phyloP scores from a whole-genome alignment of 1,140 invertebrate species.

The Cyclargus thomasi region DNA sequence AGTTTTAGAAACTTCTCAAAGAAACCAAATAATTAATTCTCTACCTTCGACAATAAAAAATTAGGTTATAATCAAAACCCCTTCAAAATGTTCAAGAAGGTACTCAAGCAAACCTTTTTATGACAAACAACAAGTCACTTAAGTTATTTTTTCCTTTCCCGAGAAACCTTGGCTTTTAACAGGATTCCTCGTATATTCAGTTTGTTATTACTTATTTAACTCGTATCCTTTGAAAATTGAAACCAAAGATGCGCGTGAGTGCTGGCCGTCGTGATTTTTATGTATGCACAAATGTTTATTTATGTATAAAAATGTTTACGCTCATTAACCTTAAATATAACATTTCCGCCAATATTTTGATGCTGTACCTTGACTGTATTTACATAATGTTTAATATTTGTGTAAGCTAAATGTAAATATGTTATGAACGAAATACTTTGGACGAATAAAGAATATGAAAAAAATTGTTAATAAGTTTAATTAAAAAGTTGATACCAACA shows the following conservation, averaged over 20 bases:
- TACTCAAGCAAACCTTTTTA: too few relatives aligned
- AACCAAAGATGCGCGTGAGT: background rate
- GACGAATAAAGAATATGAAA: background rate
- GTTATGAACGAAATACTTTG: background rate
- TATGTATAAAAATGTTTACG: slow-evolving; percentile 9
- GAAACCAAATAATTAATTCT: too few relatives aligned
- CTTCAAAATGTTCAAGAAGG: too few relatives aligned
- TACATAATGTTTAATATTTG: background rate
- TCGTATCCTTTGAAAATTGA: background rate
- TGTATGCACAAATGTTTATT: background rate
- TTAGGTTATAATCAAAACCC: too few relatives aligned
- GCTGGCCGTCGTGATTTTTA: background rate
- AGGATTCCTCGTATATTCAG: background rate
- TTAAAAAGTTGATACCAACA: too few relatives aligned
- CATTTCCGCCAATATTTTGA: slow-evolving; percentile 9
- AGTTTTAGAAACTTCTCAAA: too few relatives aligned
- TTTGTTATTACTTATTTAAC: background rate
- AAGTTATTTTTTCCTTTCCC: background rate
- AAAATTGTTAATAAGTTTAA: too few relatives aligned
- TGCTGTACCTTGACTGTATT: background rate
- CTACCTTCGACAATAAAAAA: too few relatives aligned
- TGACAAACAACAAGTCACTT: background rate
- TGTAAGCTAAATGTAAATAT: background rate
- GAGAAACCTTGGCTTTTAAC: background rate
- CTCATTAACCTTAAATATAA: slow-evolving; percentile 14